These are phyloP conservation scores for Notechis scutatus DNA, from an alignment of 2,113 vertebrate species.

Conservation along the genomic window DNA sequence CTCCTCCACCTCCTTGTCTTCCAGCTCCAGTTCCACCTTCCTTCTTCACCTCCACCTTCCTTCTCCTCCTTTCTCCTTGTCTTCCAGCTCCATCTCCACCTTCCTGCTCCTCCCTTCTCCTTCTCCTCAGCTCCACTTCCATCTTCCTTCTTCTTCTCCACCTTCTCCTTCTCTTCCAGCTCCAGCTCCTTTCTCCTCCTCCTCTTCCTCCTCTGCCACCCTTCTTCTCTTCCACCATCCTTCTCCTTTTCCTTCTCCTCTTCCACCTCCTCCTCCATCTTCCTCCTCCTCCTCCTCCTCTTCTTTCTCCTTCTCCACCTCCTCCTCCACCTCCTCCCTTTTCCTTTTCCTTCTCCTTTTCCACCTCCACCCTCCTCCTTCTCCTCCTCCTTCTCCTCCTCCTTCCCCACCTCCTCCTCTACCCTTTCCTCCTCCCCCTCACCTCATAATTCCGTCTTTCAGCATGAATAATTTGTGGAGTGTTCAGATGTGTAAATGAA, in stretches of 20 bases:
- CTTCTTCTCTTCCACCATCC: no score
- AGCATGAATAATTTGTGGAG: background rate
- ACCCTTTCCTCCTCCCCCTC: background rate
- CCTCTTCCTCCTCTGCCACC: background rate
- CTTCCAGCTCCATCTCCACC: rapidly evolving
- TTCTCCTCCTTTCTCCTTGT: no score
- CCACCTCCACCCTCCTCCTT: no score
- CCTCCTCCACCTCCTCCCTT: background rate
- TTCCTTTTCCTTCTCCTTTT: no score
- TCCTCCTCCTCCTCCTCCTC: background rate
- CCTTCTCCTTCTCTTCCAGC: background rate
- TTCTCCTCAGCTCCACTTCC: no score
- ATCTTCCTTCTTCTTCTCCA: no score
- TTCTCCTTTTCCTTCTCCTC: no score
- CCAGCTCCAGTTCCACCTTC: background rate
- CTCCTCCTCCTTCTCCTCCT: rapidly evolving
- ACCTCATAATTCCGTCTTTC: background rate
- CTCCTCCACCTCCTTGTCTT: background rate
- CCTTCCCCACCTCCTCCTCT: no score
- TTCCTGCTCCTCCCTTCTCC: no score
- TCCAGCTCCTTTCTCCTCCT: background rate
- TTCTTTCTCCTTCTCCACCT: background rate
- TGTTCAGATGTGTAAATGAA: background rate
- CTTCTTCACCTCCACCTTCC: background rate
- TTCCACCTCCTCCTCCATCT: no score